Percentiles rank a stretch among this genome's conserved stretches.
Conservation (phyloP, 2,113 vertebrate species). For the Clarias gariepinus region DNA sequence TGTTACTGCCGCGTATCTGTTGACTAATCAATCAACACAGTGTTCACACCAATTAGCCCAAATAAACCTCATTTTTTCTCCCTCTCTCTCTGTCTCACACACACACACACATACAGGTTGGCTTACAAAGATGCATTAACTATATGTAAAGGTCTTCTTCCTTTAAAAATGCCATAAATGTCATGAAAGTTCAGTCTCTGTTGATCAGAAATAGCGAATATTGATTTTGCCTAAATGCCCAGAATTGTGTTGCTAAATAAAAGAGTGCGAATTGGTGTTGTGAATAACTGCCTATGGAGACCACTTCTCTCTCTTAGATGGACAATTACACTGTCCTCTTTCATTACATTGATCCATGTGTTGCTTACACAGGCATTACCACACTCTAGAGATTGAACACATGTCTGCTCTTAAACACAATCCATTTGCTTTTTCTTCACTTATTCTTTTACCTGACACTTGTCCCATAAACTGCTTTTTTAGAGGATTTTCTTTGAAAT, state of each 20-base stretch:
- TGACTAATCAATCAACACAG: neutral
- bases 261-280: neutral
- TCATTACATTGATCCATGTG: constrained; percentile 50
- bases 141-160: constrained; percentile 14
- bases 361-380: constrained; percentile 57
- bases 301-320: constrained; percentile 22
- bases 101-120: neutral
- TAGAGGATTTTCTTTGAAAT: neutral
- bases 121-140: neutral
- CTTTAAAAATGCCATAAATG: constrained; percentile 10
- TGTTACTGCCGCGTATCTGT: neutral
- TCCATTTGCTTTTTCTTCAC: constrained; percentile 13
- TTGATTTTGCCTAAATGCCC: constrained; percentile 37
- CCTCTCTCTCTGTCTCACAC: neutral
- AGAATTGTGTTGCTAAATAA: constrained; percentile 18
- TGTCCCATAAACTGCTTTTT: constrained; percentile 9
- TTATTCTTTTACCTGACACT: constrained; percentile 18
- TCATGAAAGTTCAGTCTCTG: constrained; percentile 23
- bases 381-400: constrained; percentile 49
- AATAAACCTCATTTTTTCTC: constrained; percentile 1
- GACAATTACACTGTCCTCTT: constrained; percentile 25
- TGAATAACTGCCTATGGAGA: constrained; percentile 19
- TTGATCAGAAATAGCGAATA: constrained; percentile 13
- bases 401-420: constrained; percentile 47
- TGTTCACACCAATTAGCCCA: constrained; percentile 13